phyloP scores from a whole-genome alignment of 2,888 invertebrate genomes.

The Nasonia oneida region DNA sequence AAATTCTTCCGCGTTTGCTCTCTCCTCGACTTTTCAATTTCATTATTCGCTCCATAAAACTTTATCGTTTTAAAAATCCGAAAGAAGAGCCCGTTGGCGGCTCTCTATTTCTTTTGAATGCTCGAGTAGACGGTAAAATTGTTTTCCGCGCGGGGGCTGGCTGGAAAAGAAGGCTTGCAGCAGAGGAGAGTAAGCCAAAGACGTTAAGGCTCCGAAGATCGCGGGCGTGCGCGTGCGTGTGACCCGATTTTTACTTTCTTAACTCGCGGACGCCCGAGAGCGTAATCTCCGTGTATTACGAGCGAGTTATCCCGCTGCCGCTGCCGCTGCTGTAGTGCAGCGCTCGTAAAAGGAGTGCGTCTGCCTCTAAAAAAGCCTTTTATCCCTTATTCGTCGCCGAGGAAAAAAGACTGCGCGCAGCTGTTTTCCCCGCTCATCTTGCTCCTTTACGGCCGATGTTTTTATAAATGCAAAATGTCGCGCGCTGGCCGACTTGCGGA shows the following conservation, averaged over 20 bases:
- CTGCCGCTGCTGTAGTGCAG: not conserved
- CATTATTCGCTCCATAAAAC: constrained; percentile 49
- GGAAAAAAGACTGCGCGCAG: not conserved
- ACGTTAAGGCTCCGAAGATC: constrained; percentile 22
- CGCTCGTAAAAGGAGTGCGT: constrained; percentile 46
- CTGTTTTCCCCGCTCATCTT: constrained; percentile 18
- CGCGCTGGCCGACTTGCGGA: constrained; percentile 62
- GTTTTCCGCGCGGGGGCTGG: constrained; percentile 36
- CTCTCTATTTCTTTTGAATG: constrained; percentile 46
- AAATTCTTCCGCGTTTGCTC: constrained; percentile 4
- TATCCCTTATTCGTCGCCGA: constrained; percentile 56
- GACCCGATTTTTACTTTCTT: constrained; percentile 56
- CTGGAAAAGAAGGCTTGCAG: constrained; percentile 13
- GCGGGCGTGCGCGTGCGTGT: constrained; percentile 20
- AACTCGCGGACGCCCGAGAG: constrained; percentile 23
- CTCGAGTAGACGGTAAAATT: constrained; percentile 49
- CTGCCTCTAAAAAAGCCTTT: constrained; percentile 48
- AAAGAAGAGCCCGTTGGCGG: not conserved
- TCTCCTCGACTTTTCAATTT: constrained; percentile 29
- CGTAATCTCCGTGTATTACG: constrained; percentile 52
- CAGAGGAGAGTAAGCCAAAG: constrained; percentile 45
- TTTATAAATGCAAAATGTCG: constrained; percentile 69
- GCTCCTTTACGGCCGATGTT: constrained; percentile 67
- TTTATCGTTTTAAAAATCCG: constrained; percentile 50
- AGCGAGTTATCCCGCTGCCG: constrained; percentile 41